These are phyloP conservation scores for Atrichornis clamosus DNA, from an alignment of 2,113 vertebrate species.

Conservation along the genomic window DNA sequence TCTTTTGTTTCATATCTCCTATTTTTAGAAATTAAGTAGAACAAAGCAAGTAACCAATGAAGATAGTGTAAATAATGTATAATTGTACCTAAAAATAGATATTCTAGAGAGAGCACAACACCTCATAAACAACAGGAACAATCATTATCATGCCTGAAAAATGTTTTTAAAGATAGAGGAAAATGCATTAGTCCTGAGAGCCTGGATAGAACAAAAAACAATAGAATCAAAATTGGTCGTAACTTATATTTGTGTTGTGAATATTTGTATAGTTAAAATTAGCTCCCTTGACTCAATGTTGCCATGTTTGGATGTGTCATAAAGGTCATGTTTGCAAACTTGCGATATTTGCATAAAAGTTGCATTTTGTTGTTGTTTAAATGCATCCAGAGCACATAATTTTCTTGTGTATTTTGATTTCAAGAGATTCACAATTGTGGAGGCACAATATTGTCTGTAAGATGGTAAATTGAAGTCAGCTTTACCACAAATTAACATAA, in stretches of 20 bases:
- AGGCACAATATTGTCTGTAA: neutral
- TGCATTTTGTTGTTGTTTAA: neutral
- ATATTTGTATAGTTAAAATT: neutral
- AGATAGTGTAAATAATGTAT: neutral
- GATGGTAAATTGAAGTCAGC: neutral
- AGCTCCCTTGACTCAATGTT: neutral
- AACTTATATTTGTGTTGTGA: neutral
- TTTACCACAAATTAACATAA: neutral
- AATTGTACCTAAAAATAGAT: neutral
- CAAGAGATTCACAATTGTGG: neutral
- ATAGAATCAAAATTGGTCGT: neutral
- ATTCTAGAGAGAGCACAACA: neutral
- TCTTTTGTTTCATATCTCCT: slow-evolving; percentile 14
- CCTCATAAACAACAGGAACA: neutral
- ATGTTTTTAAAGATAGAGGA: neutral
- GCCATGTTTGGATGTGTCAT: neutral
- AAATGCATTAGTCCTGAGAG: neutral
- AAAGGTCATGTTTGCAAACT: neutral
- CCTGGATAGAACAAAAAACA: neutral
- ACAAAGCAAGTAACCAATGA: neutral
- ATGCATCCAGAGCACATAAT: neutral
- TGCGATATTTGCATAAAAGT: neutral
- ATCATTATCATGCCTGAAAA: neutral
- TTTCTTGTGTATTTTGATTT: neutral
- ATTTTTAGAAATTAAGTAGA: slow-evolving; percentile 30